These are phyloP conservation scores for Omphaloscelis lunosa DNA, from an alignment of 2,888 invertebrate genomes.

Conservation along the genomic window DNA sequence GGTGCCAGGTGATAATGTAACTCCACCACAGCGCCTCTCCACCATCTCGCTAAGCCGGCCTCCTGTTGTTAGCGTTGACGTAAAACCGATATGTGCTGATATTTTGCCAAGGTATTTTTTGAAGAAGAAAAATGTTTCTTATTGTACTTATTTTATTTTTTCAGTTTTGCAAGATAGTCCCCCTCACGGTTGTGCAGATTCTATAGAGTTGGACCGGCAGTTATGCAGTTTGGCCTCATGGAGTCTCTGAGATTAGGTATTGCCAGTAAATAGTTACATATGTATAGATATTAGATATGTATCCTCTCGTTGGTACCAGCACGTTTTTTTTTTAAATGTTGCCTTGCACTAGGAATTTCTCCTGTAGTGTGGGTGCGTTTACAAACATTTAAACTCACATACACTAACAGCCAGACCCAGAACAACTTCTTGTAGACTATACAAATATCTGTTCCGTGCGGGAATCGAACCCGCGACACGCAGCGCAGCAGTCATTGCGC, in stretches of 20 bases:
- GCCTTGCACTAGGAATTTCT: too few species aligned
- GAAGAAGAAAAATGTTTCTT: not conserved
- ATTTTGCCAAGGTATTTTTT: constrained; percentile 3
- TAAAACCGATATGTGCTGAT: constrained; percentile 8
- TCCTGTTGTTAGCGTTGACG: not conserved
- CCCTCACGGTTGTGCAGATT: not conserved
- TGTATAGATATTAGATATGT: too few species aligned
- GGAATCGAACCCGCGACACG: too few species aligned
- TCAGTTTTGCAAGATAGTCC: not conserved
- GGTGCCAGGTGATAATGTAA: constrained; percentile 6
- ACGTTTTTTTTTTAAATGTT: too few species aligned
- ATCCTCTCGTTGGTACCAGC: too few species aligned
- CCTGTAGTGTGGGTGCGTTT: too few species aligned
- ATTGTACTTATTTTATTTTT: not conserved
- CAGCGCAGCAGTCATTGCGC: too few species aligned
- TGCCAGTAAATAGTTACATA: not conserved
- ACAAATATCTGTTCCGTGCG: too few species aligned
- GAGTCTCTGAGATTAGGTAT: not conserved
- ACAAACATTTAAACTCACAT: too few species aligned
- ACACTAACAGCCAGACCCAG: too few species aligned
- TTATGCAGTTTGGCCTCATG: too few species aligned
- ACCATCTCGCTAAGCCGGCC: not conserved
- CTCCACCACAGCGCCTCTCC: not conserved
- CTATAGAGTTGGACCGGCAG: not conserved
- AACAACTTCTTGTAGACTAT: too few species aligned